Evolutionary conservation across 2,113 vertebrate species (phyloP).

Genomic region (Canis aureus): DNA sequence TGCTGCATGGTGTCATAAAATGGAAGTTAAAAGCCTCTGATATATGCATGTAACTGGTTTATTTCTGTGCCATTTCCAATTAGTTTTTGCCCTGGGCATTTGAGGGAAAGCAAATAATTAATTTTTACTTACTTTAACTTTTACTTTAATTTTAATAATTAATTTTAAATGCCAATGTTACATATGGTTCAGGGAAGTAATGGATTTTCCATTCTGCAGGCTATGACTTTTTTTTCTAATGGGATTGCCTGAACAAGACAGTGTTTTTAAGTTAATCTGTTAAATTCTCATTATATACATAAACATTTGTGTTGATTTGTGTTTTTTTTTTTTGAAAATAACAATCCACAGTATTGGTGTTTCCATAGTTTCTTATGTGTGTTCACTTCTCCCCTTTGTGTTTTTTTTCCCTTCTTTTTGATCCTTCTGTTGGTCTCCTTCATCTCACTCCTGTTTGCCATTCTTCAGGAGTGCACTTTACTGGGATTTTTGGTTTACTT

Average conservation of each 20-base stretch:
- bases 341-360: not conserved
- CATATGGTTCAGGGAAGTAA: not conserved
- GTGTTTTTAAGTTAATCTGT: constrained; percentile 21
- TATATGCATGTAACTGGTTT: not conserved
- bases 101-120: constrained; percentile 27
- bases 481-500: constrained; percentile 29
- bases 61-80: not conserved
- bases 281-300: not conserved
- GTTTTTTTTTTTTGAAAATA: constrained; percentile 52
- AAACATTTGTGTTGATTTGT: not conserved
- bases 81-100: not conserved
- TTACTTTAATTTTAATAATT: constrained; percentile 43
- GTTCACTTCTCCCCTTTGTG: constrained; percentile 8
- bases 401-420: not conserved
- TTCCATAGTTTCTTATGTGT: not conserved
- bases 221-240: not conserved
- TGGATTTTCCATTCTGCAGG: constrained; percentile 21
- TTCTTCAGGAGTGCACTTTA: not conserved
- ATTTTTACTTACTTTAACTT: not conserved
- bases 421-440: not conserved
- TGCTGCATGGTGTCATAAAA: not conserved
- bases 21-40: not conserved
- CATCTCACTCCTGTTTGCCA: not conserved
- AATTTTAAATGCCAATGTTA: constrained; percentile 29
- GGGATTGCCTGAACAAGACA: not conserved